These are phyloP conservation scores for Xenopus borealis DNA, from an alignment of 2,113 vertebrate species.

Conservation along the genomic window DNA sequence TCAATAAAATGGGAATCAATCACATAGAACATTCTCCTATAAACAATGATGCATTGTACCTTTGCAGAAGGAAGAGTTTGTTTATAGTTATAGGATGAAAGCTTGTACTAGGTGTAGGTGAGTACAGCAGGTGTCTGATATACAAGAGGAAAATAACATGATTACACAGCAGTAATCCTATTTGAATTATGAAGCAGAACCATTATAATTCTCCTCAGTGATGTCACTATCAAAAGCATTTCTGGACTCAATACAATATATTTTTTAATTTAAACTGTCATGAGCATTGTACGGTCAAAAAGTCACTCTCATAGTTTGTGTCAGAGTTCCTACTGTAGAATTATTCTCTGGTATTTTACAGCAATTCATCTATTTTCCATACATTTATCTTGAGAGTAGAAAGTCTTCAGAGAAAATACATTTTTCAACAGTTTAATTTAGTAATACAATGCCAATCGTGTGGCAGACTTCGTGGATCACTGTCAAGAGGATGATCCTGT, in stretches of 20 bases:
- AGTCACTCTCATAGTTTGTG: slow-evolving; percentile 43
- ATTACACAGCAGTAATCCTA: slow-evolving; percentile 4
- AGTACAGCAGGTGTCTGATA: not conserved
- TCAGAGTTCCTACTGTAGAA: slow-evolving; percentile 28
- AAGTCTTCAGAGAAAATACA: slow-evolving; percentile 44
- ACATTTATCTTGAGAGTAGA: slow-evolving; percentile 42
- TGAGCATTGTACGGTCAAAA: slow-evolving; percentile 40
- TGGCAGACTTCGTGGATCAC: slow-evolving; percentile 38
- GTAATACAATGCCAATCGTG: slow-evolving; percentile 38
- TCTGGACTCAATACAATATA: slow-evolving; percentile 26
- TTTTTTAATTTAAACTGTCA: slow-evolving; percentile 43
- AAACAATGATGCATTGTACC: slow-evolving; percentile 19
- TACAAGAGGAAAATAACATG: not conserved
- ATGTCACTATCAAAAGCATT: slow-evolving; percentile 31
- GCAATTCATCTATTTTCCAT: slow-evolving; percentile 45
- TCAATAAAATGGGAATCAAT: slow-evolving; percentile 9
- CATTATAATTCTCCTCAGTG: slow-evolving; percentile 37
- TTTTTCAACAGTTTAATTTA: slow-evolving; percentile 45
- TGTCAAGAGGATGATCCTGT: slow-evolving; percentile 29
- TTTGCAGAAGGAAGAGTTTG: slow-evolving; percentile 7
- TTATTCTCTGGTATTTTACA: slow-evolving; percentile 36
- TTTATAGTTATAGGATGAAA: slow-evolving; percentile 18
- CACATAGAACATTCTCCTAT: slow-evolving; percentile 8
- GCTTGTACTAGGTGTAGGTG: not conserved
- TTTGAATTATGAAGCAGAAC: slow-evolving; percentile 21